Percentiles rank a stretch among this genome's conserved stretches.
phyloP scores from a whole-genome alignment of 2,797 vertebrate genomes.

The Spondyliosoma cantharus region DNA sequence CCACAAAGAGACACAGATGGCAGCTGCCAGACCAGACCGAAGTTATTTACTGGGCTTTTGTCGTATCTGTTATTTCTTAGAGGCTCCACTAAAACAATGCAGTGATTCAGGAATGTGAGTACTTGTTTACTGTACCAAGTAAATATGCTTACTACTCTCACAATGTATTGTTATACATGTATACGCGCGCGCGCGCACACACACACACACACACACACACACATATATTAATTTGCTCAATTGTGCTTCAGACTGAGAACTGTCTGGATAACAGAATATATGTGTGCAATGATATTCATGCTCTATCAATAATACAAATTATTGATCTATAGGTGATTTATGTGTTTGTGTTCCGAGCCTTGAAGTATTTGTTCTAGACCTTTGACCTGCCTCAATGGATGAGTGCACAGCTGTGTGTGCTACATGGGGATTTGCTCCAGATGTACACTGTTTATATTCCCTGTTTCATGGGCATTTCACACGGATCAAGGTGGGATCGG shows the following conservation, averaged over 20 bases:
- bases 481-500: constrained; percentile 34
- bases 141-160: background rate
- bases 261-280: background rate
- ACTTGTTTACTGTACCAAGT: background rate
- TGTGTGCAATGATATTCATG: background rate
- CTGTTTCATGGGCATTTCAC: constrained; percentile 40
- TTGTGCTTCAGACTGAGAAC: background rate
- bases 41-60: constrained; percentile 46
- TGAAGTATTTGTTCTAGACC: constrained; percentile 21
- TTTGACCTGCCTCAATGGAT: constrained; percentile 23
- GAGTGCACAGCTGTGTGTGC: constrained; percentile 31
- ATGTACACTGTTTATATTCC: constrained; percentile 40
- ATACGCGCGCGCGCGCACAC: no score
- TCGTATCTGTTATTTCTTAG: constrained; percentile 31
- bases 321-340: background rate
- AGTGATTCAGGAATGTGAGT: background rate
- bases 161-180: background rate
- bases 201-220: no score
- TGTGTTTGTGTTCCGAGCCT: background rate
- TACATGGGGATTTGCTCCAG: constrained; percentile 38
- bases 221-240: background rate
- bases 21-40: constrained; percentile 53
- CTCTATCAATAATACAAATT: background rate
- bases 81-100: constrained; percentile 21
- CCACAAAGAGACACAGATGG: constrained; percentile 62